These are phyloP conservation scores for Tenthredo scrophulariae DNA, from an alignment of 2,888 invertebrate species.

Conservation along the genomic window DNA sequence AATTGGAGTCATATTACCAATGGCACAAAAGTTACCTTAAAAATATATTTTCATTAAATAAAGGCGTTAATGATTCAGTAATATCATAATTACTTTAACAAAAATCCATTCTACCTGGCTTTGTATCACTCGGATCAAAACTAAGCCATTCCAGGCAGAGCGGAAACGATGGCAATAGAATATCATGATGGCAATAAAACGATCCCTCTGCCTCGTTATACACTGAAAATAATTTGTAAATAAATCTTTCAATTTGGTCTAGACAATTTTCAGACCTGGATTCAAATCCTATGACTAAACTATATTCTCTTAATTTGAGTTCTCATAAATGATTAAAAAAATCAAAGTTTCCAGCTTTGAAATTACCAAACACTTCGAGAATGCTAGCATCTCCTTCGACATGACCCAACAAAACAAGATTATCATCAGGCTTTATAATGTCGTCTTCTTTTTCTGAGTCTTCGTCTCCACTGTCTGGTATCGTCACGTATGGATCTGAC, in stretches of 20 bases:
- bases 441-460: conserved; percentile 94
- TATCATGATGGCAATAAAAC: conserved; percentile 96
- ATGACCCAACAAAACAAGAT: conserved; percentile 92
- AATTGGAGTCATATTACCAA: conserved; percentile 95
- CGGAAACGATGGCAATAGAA: conserved; percentile 93
- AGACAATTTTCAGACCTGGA: not conserved
- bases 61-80: not conserved
- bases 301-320: not conserved
- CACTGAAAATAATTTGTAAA: conserved; percentile 80
- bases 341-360: conserved; percentile 23
- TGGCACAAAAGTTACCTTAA: conserved; percentile 91
- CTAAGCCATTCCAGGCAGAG: conserved; percentile 96
- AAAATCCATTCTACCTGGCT: conserved; percentile 79
- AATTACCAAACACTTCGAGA: conserved; percentile 91
- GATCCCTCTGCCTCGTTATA: conserved; percentile 94
- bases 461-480: conserved; percentile 74
- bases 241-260: conserved; percentile 49
- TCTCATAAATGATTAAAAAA: not conserved
- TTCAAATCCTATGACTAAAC: too few species aligned
- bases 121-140: conserved; percentile 88
- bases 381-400: conserved; percentile 92
- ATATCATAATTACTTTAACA: conserved; percentile 42
- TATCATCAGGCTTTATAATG: conserved; percentile 92
- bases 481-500: conserved; percentile 70
- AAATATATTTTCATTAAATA: conserved; percentile 50